Evolutionary conservation across 2,797 vertebrate genomes (phyloP), one percentile per base, ranked within the genome.

Genomic region (Pterois miles): DNA sequence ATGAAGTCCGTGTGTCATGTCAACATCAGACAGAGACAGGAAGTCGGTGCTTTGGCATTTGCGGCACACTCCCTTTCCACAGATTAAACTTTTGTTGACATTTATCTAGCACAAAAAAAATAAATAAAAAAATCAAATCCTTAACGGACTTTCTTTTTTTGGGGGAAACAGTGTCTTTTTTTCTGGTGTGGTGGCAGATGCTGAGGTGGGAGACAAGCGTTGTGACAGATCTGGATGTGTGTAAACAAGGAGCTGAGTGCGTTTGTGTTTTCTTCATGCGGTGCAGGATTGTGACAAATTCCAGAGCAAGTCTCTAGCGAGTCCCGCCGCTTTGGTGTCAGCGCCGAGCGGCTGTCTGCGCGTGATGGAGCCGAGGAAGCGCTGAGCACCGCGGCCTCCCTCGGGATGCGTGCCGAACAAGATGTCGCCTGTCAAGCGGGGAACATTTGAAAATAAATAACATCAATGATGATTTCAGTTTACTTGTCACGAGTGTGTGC

Each of bases 401-500:
- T 69, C 85, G 94, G 94, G 95, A 96, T 87, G 81, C 52, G 77
- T 86, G 84, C 82, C 83, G 92, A 96, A 95, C 95, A 96, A 96
- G 95, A 96, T 96, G 95, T 96, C 92, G 94, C 92, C 93, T 96
- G 95, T 96, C 95, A 95, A 95, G 94, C 87, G 90, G 81, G 90
- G 87, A 94, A 86, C 92, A 93, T 95, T 95, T 95, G 94, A 95
- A 95, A 95, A 96, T 95, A 95, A 95, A 96, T 95, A 96, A 95
- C 95, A 95, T 95, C 95, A 94, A 93, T 94, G 94, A 95, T 94
- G 94, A 95, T 96, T 95, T 95, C 89, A 93, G 94, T 95, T 95
- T 95, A 94, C 95, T 95, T 95, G 95, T 96, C 95, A 96, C 86
- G 78, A 88, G 90, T 77, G 78, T 86, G 91, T 91, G 90, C 89